Conservation (phyloP, 92 coral and sea anemone genomes). For the Chrysogorgia sp. region DNA sequence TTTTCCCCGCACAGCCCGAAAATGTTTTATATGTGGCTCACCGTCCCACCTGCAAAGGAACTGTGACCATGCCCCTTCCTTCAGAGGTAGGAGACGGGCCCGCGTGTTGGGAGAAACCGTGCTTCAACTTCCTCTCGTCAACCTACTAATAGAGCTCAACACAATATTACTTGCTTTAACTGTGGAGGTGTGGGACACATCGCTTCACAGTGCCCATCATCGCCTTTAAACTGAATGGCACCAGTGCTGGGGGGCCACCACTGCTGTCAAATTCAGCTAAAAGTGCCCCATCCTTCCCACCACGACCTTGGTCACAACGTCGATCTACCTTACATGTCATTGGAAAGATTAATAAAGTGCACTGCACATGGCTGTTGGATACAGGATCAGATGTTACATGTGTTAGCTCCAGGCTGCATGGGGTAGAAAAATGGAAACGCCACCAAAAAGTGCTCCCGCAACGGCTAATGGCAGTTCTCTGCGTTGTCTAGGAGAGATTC, state of each 20-base stretch:
- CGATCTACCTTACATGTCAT: constrained; percentile 43
- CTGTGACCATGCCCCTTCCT: constrained; percentile 38
- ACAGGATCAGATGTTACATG: constrained; percentile 53
- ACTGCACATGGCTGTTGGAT: constrained; percentile 46
- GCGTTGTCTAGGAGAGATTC: constrained; percentile 25
- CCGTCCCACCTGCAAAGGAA: constrained; percentile 33
- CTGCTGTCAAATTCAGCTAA: constrained; percentile 41
- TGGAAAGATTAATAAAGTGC: constrained; percentile 26
- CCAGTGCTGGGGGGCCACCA: constrained; percentile 45
- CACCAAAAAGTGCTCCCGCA: constrained; percentile 40
- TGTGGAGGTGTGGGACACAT: constrained; percentile 44
- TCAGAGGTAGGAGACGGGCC: constrained; percentile 11
- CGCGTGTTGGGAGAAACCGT: constrained; percentile 26
- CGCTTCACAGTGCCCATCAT: constrained; percentile 20
- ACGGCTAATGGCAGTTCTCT: constrained; percentile 47
- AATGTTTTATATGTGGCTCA: constrained; percentile 50
- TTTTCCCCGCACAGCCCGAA: constrained; percentile 21
- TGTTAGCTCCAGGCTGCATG: constrained; percentile 39
- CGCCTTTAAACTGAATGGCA: constrained; percentile 34
- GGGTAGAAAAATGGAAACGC: constrained; percentile 25
- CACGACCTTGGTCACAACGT: constrained; percentile 52
- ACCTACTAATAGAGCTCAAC: constrained; percentile 15
- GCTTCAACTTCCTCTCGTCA: constrained; percentile 24
- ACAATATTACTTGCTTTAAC: constrained; percentile 42
- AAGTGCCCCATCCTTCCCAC: constrained; percentile 45